Evolutionary conservation across 2,888 invertebrate genomes (phyloP).

Genomic region (Dromius quadrimaculatus): DNA sequence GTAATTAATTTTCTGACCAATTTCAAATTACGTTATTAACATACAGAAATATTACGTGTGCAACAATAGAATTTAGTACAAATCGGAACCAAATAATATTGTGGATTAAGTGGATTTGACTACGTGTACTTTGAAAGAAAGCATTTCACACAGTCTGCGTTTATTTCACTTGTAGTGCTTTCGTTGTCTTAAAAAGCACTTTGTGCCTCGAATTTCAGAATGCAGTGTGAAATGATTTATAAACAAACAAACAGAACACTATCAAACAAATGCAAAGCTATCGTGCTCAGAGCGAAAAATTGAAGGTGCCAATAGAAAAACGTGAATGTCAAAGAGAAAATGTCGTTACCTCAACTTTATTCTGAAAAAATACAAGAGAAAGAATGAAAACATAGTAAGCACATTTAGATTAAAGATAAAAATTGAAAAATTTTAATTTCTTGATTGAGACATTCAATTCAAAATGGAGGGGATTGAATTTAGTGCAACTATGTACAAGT

Average conservation of each 20-base stretch:
- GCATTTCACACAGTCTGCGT: no score
- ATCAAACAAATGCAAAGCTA: slow-evolving; percentile 35
- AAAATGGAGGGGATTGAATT: not conserved
- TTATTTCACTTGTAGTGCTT: no score
- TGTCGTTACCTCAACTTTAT: slow-evolving; percentile 61
- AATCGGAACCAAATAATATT: no score
- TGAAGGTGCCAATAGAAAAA: slow-evolving; percentile 53
- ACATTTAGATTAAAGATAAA: slow-evolving; percentile 28
- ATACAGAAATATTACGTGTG: no score
- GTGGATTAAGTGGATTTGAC: no score
- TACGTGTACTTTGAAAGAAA: no score
- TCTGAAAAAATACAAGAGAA: slow-evolving; percentile 61
- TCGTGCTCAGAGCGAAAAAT: slow-evolving; percentile 46
- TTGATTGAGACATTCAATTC: not conserved
- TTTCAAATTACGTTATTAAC: no score
- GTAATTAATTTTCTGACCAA: no score
- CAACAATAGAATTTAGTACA: no score
- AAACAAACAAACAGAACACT: slow-evolving; percentile 24
- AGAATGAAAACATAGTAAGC: slow-evolving; percentile 55
- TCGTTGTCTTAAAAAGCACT: no score
- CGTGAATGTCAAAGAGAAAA: slow-evolving; percentile 55
- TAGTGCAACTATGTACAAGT: slow-evolving; percentile 44
- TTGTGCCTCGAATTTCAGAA: no score
- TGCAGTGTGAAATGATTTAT: no score
- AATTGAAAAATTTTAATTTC: slow-evolving; percentile 23